Percentiles rank a stretch among this genome's conserved stretches.
Conservation (phyloP, 2,888 invertebrate species). For the Tyria jacobaeae region DNA sequence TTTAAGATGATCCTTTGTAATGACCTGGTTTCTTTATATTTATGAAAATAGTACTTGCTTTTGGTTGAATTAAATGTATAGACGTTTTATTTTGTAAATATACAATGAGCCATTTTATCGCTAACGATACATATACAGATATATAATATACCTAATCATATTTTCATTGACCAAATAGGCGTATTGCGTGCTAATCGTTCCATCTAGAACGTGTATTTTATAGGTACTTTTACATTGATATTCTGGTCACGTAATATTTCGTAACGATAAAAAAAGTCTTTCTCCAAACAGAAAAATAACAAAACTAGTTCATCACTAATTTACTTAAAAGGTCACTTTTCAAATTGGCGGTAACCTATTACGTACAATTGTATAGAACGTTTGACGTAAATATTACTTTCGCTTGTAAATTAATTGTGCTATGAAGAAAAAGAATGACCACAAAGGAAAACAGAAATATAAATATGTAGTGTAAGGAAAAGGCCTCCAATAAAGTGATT, state of each 20-base stretch:
- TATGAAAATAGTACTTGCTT: conserved; percentile 15
- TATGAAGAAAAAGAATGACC: conserved; percentile 24
- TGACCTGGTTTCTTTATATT: conserved; percentile 31
- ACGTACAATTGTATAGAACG: conserved; percentile 42
- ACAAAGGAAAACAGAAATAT: conserved; percentile 40
- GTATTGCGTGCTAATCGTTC: conserved; percentile 70
- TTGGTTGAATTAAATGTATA: conserved; percentile 19
- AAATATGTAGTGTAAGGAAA: conserved; percentile 57
- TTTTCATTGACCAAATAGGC: conserved; percentile 70
- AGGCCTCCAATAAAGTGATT: conserved; percentile 57
- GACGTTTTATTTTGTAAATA: neutral
- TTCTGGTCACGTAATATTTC: conserved; percentile 67
- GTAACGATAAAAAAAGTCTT: conserved; percentile 58
- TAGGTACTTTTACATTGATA: conserved; percentile 52
- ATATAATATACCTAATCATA: conserved; percentile 48
- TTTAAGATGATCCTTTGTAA: conserved; percentile 31
- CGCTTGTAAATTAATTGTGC: conserved; percentile 36
- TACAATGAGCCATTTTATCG: conserved; percentile 16
- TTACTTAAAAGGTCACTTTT: conserved; percentile 53
- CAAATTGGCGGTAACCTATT: conserved; percentile 31
- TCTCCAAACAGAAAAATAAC: conserved; percentile 31
- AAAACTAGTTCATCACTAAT: conserved; percentile 41
- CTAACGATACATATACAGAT: conserved; percentile 33
- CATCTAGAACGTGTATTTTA: conserved; percentile 60
- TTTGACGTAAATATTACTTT: conserved; percentile 36